Percentiles rank a stretch among this genome's conserved stretches.
phyloP scores from a whole-genome alignment of 2,797 vertebrate genomes.

The Acanthis flammea region DNA sequence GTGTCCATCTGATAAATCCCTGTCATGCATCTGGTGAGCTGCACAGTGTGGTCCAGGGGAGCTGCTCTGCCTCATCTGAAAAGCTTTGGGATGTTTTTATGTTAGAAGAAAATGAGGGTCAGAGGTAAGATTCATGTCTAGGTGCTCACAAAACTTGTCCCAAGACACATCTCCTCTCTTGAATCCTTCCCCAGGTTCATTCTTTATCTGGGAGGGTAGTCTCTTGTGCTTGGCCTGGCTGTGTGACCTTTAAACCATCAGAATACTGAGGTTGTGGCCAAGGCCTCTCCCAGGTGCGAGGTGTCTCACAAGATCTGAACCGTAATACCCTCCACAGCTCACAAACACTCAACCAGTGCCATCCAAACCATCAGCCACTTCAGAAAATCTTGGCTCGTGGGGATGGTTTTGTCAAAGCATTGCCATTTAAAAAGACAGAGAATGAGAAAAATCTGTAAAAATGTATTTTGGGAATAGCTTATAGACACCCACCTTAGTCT shows the following conservation, averaged over 20 bases:
- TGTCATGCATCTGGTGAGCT: not conserved
- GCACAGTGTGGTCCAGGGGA: not conserved
- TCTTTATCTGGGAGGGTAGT: not conserved
- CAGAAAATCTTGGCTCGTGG: not conserved
- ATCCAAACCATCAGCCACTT: not conserved
- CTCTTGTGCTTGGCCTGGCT: not conserved
- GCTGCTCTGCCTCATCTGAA: not conserved
- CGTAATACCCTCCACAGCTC: not conserved
- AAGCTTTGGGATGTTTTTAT: not conserved
- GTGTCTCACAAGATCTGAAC: not conserved
- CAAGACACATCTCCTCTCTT: not conserved
- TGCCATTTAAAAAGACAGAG: not conserved
- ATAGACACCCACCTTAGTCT: not conserved
- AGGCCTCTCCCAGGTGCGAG: not conserved
- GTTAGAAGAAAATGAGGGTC: not conserved
- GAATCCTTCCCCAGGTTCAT: not conserved
- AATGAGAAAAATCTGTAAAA: not conserved
- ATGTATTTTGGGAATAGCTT: not conserved
- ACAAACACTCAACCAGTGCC: not conserved
- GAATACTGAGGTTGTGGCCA: not conserved
- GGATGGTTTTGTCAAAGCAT: not conserved
- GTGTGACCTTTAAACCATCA: not conserved
- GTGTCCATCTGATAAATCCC: not conserved
- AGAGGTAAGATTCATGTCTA: not conserved
- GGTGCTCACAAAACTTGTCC: not conserved